Evolutionary conservation across 2,888 invertebrate species (phyloP), one percentile per base, ranked within the genome.

Genomic region (Agonopterix subpropinquella): DNA sequence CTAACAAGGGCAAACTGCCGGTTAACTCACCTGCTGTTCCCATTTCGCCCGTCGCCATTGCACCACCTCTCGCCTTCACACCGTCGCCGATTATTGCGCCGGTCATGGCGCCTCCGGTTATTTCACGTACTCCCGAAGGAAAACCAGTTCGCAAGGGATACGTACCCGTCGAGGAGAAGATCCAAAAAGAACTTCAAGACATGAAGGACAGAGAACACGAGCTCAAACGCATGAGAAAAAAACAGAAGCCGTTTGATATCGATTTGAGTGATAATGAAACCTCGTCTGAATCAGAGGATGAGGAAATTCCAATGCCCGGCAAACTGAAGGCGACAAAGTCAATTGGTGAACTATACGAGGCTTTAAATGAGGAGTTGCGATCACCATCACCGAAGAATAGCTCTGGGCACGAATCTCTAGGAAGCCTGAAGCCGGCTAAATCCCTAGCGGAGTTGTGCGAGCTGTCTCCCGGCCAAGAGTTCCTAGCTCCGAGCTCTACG

Each of bases 161-260:
- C 73, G 92, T 95, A 4, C 94, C 96, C 0, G 95, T 96, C 2
- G 96, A 97, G 73, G 94, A 95, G 65, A 96, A 95, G 78, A 97
- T 97, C 62, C 94, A 95, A 67, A 92, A 92, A 55, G 97, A 97
- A 76, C 82, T 97, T 47, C 90, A 92, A 68, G 96, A 97, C 64
- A 94, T 96, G 91, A 94, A 95, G 67, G 91, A 92, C 57, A 89
- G 96, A 49, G 96, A 96, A 68, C 92, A 93, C 56, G 96, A 96
- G 67, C 82, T 96, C 43, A 94, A 94, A 90, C 88, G 90, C 57
- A 89, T 92, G 85, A 87, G 93, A 55, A 90, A 91, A 72, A 89
- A 90, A 61, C 80, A 90, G 52, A 82, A 90, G 51, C 89, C 90
- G 35, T 92, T 91, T 48, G 93, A 94, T 53, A 82, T 92, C 63